Base-by-base conservation (phyloP, 2,888 invertebrate species). In the Mechanitis mazaeus region DNA sequence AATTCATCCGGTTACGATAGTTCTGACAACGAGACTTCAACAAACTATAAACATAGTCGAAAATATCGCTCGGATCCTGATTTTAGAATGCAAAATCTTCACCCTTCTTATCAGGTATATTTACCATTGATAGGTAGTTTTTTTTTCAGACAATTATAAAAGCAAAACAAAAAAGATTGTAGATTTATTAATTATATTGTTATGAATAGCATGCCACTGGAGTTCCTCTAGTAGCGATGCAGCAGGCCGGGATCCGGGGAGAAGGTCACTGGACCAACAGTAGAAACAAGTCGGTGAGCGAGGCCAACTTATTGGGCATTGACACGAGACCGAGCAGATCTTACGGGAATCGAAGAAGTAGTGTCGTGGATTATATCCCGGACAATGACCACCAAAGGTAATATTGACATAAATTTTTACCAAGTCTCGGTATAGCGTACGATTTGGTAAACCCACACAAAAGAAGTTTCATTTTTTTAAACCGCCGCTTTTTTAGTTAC, bases 1-100 rank as follows among this genome's bases (percentile, higher is more conserved):
- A 96, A 96, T 0, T 96, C 96, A n/a, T 96, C 96, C 67, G 97
- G 97, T 11, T 97, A 97, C 83, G 96, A 97, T 77, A 97, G 96
- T 74, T 97, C 96, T 65, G 97, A 97, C 83, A 94, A 94, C 83
- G 94, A 94, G 79, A 94, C 94, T 2, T 91, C 93, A 33, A 90
- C 92, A 20, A 91, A 92, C 71, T 92, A 93, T 78, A 93, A 93
- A 76, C 87, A 92, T 71, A 92, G 92, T 79, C 91, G 95, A 75
- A 95, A 95, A 75, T 95, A 96, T 66, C 92, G 96, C 68, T 96
- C 96, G 69, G 96, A 97, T 81, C 96, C 96, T 1, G 96, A 96
- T 80, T 96, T 97, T 81, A 91, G 95, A 70, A 91, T 92, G 91
- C 92, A 93, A 76, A 91, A 92, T 71, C 76, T 91, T 63, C 92